Percentiles rank a stretch among this genome's conserved stretches.
phyloP scores from a whole-genome alignment of 2,888 invertebrate species.

The Uropetala carovei region DNA sequence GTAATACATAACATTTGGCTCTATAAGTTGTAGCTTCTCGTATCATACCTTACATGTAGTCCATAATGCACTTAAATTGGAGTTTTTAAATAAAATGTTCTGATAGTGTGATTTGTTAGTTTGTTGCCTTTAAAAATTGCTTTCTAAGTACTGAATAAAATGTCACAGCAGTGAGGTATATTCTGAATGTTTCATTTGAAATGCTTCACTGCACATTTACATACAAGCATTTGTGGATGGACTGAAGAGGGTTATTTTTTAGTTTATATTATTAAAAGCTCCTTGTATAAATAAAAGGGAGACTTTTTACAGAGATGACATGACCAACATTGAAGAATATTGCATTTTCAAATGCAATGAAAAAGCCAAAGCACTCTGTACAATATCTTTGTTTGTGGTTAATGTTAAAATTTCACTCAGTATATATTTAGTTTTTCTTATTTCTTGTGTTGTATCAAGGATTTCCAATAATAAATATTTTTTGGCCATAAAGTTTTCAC shows the following conservation, averaged over 20 bases:
- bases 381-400: not conserved
- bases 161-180: not conserved
- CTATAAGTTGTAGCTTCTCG: too few relatives aligned
- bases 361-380: not conserved
- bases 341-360: not conserved
- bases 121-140: not conserved
- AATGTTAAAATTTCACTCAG: not conserved
- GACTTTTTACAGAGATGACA: not conserved
- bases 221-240: too few relatives aligned
- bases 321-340: not conserved
- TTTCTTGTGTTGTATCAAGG: not conserved
- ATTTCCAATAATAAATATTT: not conserved
- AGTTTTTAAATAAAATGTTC: too few relatives aligned
- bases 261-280: not conserved
- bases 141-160: not conserved
- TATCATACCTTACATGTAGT: too few relatives aligned
- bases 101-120: not conserved
- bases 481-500: not conserved
- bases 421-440: not conserved
- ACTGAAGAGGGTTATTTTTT: not conserved
- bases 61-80: too few relatives aligned
- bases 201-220: not conserved
- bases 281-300: not conserved
- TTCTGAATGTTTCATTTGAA: not conserved
- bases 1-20: too few relatives aligned